A percentile compares a stretch with the other conserved stretches of the same genome.
Conservation (phyloP, 2,797 vertebrate species). For the Oreortyx pictus region DNA sequence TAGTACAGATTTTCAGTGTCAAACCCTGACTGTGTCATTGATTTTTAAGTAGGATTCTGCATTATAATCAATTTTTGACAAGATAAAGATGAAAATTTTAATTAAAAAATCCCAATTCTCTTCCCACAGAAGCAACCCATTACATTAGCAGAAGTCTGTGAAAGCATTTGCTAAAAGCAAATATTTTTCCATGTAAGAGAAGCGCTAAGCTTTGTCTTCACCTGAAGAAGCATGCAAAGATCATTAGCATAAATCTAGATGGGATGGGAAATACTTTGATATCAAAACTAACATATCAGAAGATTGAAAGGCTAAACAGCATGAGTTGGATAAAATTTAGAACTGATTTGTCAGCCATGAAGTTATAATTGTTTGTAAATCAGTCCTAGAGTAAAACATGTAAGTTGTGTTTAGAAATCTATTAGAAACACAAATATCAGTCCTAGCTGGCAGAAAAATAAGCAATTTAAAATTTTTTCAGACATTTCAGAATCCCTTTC, state of each 20-base stretch:
- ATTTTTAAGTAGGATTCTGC: conserved; percentile 52
- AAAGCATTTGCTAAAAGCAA: neutral
- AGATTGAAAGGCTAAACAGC: neutral
- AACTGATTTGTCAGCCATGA: neutral
- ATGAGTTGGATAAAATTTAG: neutral
- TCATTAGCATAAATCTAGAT: neutral
- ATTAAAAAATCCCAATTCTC: conserved; percentile 35
- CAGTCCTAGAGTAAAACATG: neutral
- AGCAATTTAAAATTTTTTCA: neutral
- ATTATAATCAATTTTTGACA: conserved; percentile 51
- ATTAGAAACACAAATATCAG: neutral
- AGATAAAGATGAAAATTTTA: conserved; percentile 46
- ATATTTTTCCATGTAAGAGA: neutral
- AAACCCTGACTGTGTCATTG: conserved; percentile 43
- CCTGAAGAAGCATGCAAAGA: neutral
- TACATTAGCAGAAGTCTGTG: conserved; percentile 3
- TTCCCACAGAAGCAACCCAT: conserved; percentile 8
- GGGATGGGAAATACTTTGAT: neutral
- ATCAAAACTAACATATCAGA: neutral
- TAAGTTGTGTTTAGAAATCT: neutral
- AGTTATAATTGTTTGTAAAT: neutral
- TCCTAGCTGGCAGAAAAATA: neutral
- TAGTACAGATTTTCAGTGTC: conserved; percentile 35
- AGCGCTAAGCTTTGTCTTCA: neutral
- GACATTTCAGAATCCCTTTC: neutral